These are phyloP conservation scores for Neria commutata DNA, from an alignment of 2,888 invertebrate genomes.

Conservation along the genomic window DNA sequence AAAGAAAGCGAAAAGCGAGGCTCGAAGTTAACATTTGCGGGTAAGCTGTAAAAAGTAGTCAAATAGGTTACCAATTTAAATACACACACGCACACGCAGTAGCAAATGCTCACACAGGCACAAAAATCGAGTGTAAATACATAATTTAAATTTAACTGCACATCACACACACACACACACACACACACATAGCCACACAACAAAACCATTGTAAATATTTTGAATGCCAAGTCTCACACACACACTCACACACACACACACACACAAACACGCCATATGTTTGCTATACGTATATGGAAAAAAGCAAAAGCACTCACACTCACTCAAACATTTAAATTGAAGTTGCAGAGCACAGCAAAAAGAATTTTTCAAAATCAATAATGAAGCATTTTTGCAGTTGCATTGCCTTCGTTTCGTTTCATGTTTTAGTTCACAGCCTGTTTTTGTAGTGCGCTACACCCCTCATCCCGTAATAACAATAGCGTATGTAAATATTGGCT, in stretches of 20 bases:
- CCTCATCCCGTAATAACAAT: too few species aligned
- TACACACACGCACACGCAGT: conserved; percentile 20
- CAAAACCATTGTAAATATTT: conserved; percentile 12
- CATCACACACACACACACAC: conserved; percentile 21
- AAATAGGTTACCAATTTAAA: conserved; percentile 15
- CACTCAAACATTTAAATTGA: background rate
- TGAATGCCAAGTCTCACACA: background rate
- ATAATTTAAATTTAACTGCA: background rate
- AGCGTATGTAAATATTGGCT: too few species aligned
- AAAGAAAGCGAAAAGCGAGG: conserved; percentile 48
- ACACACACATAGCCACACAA: conserved; percentile 13
- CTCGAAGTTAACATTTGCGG: conserved; percentile 61
- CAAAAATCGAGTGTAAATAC: conserved; percentile 6
- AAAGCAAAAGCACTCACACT: background rate
- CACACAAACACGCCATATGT: too few species aligned
- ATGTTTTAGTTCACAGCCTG: too few species aligned
- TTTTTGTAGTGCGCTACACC: too few species aligned
- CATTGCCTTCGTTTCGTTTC: too few species aligned
- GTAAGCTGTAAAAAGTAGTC: conserved; percentile 35
- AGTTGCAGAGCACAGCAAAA: too few species aligned
- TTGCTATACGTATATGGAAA: background rate
- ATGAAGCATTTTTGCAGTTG: too few species aligned
- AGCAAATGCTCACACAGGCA: conserved; percentile 26
- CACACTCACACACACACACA: background rate
- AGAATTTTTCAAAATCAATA: too few species aligned